phyloP scores from a whole-genome alignment of 2,797 vertebrate species.

The Pampus argenteus region DNA sequence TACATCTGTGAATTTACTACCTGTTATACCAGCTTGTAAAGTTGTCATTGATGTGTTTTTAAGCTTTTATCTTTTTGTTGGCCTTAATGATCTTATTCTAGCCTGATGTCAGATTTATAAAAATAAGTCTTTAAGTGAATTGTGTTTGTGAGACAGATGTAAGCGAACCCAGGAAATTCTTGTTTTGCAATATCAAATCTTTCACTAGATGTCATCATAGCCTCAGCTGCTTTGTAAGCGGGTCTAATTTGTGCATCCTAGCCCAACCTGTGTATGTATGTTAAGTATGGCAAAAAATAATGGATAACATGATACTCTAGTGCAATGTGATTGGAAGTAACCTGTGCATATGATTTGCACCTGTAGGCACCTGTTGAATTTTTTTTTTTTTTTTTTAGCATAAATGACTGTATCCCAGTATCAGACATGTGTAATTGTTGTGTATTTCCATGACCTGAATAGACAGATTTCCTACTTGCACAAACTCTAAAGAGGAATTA shows the following conservation, averaged over 20 bases:
- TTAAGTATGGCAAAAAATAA: conserved; percentile 32
- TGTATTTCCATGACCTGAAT: conserved; percentile 47
- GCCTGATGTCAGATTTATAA: neutral
- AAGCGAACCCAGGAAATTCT: neutral
- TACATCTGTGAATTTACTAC: conserved; percentile 16
- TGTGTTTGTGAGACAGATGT: conserved; percentile 17
- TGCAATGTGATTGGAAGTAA: conserved; percentile 19
- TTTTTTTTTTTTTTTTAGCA: neutral
- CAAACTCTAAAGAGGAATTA: conserved; percentile 56
- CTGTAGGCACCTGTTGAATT: conserved; percentile 47
- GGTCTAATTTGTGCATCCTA: conserved; percentile 6
- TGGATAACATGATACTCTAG: conserved; percentile 10
- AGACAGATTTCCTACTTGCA: conserved; percentile 54
- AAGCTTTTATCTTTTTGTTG: neutral
- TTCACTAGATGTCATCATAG: conserved; percentile 76
- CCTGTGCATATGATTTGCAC: conserved; percentile 18
- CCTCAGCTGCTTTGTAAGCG: conserved; percentile 36
- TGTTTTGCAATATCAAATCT: conserved; percentile 54
- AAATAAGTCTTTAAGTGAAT: conserved; percentile 34
- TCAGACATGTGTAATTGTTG: conserved; percentile 49
- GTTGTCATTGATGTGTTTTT: neutral
- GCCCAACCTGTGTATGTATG: conserved; percentile 16
- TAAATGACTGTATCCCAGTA: conserved; percentile 19
- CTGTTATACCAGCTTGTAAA: conserved; percentile 10
- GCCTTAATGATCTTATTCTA: neutral